Base-by-base conservation (phyloP, 2,797 vertebrate genomes). In the Mallotus villosus region DNA sequence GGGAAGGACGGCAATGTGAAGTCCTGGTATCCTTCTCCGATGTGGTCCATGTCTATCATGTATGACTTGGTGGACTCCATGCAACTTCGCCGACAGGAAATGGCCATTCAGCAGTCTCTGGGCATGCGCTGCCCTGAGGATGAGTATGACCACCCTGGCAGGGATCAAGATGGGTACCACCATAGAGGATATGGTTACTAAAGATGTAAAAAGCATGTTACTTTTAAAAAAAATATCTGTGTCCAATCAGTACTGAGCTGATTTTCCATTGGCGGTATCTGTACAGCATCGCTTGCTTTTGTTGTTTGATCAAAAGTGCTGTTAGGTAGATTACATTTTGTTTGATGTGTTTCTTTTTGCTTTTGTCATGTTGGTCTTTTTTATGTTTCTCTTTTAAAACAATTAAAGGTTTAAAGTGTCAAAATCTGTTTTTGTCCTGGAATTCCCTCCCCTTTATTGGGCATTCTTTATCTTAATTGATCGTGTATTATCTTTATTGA, bases 1-100 rank as follows among this genome's bases (percentile, higher is more conserved):
- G 95, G 95, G 67, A 96, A 96, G 87, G 95, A 96, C 8, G 95
- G 95, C 60, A 96, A 95, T 0, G 94, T 96, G 55, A 96, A 96
- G 80, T 96, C 95, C 68, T 96, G 95, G 95, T 96, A 96, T 74
- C 94, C 95, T 64, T 95, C 95, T 22, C 95, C 95, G 1, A 94
- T 95, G 94, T 96, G 95, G 94, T 95, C 94, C 17, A 95, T 96
- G 95, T 93, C 94, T 0, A 94, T 94, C 8, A 93, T 95, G 57
- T 96, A 96, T 0, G 94, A 96, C 75, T 90, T 96, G 85, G 94
- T 96, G 4, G 95, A 96, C 79, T 96, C 95, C 5, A 96, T 95
- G 95, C 95, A 96, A 84, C 93, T 96, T 49, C 92, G 95, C 73
- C 90, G 94, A 51, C 95, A 96, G 81, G 95, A 96, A 81, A 96